Base-by-base conservation (phyloP, 2,113 vertebrate species). In the Lethenteron reissneri region DNA sequence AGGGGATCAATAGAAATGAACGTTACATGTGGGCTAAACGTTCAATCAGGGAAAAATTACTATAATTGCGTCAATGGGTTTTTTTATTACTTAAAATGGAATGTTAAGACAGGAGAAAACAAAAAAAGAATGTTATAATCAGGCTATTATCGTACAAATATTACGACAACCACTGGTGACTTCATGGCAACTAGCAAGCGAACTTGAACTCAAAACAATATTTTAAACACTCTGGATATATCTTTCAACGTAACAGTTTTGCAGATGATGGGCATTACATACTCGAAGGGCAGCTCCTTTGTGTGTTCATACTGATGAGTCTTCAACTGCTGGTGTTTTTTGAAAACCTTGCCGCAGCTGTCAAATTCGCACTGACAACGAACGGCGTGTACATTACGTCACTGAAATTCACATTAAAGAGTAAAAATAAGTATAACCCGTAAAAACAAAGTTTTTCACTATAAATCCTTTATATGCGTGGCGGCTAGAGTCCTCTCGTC, bases 251-350 rank as follows among this genome's bases (percentile, higher is more conserved):
- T n/a, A 14, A 41, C 17, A 56, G 56, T 8, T 19, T 14, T 2
- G 11, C 15, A 9, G 12, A n/a, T 1, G 7, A n/a, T 1, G 5
- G 12, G 56, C 62, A 76, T 71, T 74, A 84, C 89, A 72, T 76
- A 96, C 92, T 78, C 83, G 81, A 88, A 96, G 1, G 80, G 80
- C 1, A 79, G 79, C 19, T 82, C 73, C 1, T 77, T 78, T 57
- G 80, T 82, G 71, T 97, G 91, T 64, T 84, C 82, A 79, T 76
- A 84, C 57, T 79, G 81, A 74, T 96, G 94, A 58, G 78, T 74
- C 76, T 83, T 89, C 71, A 96, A 84, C 72, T 88, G 87, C 58
- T 85, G 86, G 74, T 84, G 87, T 73, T 97, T 95, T 76, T 70
- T 84, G 77, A 96, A 97, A 62, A 80, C 75, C 73, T 84, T 81